These are phyloP conservation scores for Margaritifera margaritifera DNA, from an alignment of 2,888 invertebrate genomes.

Conservation along the genomic window DNA sequence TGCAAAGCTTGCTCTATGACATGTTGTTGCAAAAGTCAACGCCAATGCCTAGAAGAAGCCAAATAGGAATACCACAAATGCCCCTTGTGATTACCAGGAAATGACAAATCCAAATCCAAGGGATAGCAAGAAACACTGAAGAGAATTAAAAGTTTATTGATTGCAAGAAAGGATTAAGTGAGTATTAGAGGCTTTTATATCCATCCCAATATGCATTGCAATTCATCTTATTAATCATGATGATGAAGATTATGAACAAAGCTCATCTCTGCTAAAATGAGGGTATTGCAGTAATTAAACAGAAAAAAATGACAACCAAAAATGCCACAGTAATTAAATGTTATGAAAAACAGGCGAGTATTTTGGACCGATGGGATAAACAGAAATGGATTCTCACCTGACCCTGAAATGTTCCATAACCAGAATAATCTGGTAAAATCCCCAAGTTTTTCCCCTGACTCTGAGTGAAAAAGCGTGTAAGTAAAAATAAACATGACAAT, in stretches of 20 bases:
- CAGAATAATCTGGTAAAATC: conserved; percentile 44
- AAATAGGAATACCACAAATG: no score
- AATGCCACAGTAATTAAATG: conserved; percentile 4
- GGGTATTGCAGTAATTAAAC: conserved; percentile 1
- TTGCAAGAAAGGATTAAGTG: no score
- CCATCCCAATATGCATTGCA: no score
- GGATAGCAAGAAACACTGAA: conserved; percentile 1
- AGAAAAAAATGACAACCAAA: conserved; percentile 4
- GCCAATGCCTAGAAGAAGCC: no score
- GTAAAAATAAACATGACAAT: neutral
- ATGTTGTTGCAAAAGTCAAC: no score
- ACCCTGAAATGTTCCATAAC: conserved; percentile 57
- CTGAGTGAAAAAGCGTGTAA: conserved; percentile 20
- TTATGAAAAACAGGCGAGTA: conserved; percentile 2
- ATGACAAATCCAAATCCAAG: neutral
- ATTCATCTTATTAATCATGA: no score
- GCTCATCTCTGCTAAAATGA: conserved; percentile 8
- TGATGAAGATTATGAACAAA: conserved; percentile 1
- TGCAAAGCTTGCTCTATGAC: no score
- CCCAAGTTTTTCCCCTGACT: conserved; percentile 41
- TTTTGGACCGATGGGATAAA: conserved; percentile 4
- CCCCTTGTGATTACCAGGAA: no score
- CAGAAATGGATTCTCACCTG: conserved; percentile 21
- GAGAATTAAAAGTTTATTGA: no score
- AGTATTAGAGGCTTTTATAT: no score